Evolutionary conservation across 2,797 vertebrate genomes (phyloP).

Genomic region (Todus mexicanus): DNA sequence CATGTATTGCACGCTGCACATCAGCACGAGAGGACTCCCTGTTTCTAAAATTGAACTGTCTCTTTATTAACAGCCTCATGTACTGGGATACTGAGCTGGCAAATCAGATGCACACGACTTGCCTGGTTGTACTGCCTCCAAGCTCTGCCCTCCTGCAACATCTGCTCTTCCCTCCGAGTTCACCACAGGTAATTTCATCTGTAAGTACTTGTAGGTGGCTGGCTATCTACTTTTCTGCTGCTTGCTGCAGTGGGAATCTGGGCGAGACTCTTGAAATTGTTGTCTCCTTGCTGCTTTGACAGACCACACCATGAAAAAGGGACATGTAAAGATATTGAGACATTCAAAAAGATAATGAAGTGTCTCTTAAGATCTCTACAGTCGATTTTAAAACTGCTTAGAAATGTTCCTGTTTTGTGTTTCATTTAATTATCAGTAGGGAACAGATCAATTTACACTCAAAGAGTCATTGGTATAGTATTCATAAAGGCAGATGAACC

Average conservation of each 20-base stretch:
- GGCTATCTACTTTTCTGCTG: background rate
- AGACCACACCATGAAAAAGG: background rate
- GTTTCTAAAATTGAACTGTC: constrained; percentile 32
- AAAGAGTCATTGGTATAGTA: background rate
- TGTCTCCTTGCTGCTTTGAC: background rate
- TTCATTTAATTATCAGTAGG: background rate
- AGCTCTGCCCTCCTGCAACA: background rate
- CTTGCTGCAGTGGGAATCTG: background rate
- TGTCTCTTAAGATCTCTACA: background rate
- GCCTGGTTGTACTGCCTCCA: background rate
- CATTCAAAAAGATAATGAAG: background rate
- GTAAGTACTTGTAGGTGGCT: background rate
- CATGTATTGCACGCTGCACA: background rate
- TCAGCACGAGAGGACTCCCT: background rate
- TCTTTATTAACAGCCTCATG: constrained; percentile 12
- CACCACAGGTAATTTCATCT: background rate
- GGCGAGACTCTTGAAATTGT: background rate
- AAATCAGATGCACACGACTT: background rate
- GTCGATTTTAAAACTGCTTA: background rate
- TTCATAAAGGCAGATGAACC: background rate
- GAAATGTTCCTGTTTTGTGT: background rate
- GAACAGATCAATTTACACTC: background rate
- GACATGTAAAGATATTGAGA: background rate
- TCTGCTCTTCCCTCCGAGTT: background rate
- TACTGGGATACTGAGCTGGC: background rate